Conservation (phyloP, 2,888 invertebrate genomes). For the Odiellus spinosus region DNA sequence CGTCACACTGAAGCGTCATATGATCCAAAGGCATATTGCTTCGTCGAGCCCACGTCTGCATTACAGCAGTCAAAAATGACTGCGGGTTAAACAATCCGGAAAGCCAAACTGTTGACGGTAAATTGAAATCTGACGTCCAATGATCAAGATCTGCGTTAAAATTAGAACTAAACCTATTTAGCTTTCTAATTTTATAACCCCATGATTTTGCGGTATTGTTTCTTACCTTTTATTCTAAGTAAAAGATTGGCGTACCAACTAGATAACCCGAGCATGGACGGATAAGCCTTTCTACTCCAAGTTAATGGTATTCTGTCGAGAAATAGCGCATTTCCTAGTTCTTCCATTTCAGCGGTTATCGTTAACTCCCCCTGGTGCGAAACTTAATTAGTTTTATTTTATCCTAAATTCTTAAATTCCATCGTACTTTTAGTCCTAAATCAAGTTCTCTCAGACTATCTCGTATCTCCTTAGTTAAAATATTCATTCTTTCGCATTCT, state of each 20-base stretch:
- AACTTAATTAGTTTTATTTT: not conserved
- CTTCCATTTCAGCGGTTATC: slow-evolving; percentile 92
- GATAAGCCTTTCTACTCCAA: slow-evolving; percentile 79
- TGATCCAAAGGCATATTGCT: slow-evolving; percentile 88
- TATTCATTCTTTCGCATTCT: slow-evolving; percentile 93
- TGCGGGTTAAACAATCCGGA: slow-evolving; percentile 98
- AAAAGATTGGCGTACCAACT: slow-evolving; percentile 87
- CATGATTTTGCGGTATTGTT: slow-evolving; percentile 23
- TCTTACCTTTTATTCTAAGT: slow-evolving; percentile 47
- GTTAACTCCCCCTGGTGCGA: slow-evolving; percentile 67
- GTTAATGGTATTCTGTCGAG: slow-evolving; percentile 69
- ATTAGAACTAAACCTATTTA: no score
- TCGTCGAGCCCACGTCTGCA: slow-evolving; percentile 89
- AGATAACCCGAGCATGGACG: slow-evolving; percentile 68
- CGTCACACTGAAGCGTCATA: slow-evolving; percentile 93
- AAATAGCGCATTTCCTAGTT: slow-evolving; percentile 76
- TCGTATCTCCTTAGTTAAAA: slow-evolving; percentile 74
- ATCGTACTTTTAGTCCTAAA: slow-evolving; percentile 64
- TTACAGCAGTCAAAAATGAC: slow-evolving; percentile 85
- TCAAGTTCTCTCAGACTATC: slow-evolving; percentile 78
- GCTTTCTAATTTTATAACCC: no score
- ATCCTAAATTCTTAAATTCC: not conserved
- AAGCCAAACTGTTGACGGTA: slow-evolving; percentile 85
- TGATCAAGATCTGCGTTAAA: slow-evolving; percentile 53
- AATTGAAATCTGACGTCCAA: slow-evolving; percentile 86